Base-by-base conservation (phyloP, 2,797 vertebrate genomes). In the Pelobates cultripes region DNA sequence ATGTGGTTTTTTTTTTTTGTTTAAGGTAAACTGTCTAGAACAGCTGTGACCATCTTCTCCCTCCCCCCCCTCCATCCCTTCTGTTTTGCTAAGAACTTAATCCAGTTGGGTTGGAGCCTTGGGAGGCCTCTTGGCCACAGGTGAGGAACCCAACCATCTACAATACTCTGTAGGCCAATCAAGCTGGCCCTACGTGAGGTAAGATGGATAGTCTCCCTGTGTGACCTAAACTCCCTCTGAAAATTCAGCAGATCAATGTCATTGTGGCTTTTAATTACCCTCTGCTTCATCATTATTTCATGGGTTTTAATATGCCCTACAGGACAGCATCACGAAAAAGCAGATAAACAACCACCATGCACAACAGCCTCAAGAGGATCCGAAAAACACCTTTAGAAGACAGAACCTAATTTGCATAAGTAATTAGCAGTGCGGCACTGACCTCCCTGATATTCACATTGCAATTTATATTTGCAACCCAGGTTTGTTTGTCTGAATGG, bases 221-320 rank as follows among this genome's bases (percentile, higher is more conserved):
- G 93, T 91, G 93, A 91, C 91, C 93, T 68, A 17, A 92, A 91
- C 89, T 95, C 93, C 88, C 95, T 95, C 93, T 90, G 94, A 96
- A 96, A 96, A 91, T 95, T 96, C 95, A 91, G 91, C 94, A 94
- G 95, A 96, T 95, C 93, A 91, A 73, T 93, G 94, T 94, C 88
- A 86, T 93, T 79, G 90, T 91, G 89, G 88, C 89, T 94, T 96
- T 96, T 97, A 98, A 98, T 99, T 98, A 97, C 93, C 92, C 89
- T 92, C 90, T 89, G 88, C 91, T 94, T 93, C 95, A 95, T 97
- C 96, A 96, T 97, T 97, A 96, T 97, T 97, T 96, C 95, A 96
- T 95, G 90, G 94, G 86, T 91, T 94, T 93, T 94, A 92, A 92
- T 94, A 94, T 78, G 88, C 94, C 95, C 93, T 92, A 94, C 95